Base-by-base conservation (phyloP, 2,113 vertebrate species). In the Dascyllus trimaculatus region DNA sequence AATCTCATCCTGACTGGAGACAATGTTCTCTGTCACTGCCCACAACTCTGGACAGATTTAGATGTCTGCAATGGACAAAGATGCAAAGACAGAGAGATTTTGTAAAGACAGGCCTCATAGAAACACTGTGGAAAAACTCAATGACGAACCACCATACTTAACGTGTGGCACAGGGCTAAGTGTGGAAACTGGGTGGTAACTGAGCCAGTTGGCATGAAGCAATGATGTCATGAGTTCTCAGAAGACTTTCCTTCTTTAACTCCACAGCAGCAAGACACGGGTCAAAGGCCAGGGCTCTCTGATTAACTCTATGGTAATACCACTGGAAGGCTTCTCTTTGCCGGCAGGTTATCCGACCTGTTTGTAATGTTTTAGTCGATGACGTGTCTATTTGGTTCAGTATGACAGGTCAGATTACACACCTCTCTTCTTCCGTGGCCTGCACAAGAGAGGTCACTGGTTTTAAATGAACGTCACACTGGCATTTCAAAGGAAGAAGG, bases 161-260 rank as follows among this genome's bases (percentile, higher is more conserved):
- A 71, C 61, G 62, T 18, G 5, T 18, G 25, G 38, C 11, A 45
- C 26, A 11, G 26, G 1, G 71, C 72, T 54, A 64, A 80, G 51
- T 78, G n/a, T 68, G 64, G 69, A 80, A 19, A 29, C 65, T 3
- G 10, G 69, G 49, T 14, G 21, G 32, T n/a, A 77, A 64, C 69
- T 6, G 49, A 86, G 57, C 38, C 26, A 24, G 17, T 57, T 38
- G 49, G 11, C 17, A n/a, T 29, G 46, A 22, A 56, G 66, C 61
- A 53, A 35, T 78, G 73, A 84, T 54, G 43, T 84, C 66, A 78
- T 46, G 32, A 25, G 24, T 81, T 86, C 89, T 73, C 72, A 75
- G 79, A 90, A 85, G 54, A 57, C 45, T 52, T 66, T 77, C 84
- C 84, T 35, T 75, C 69, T 90, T 80, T 85, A 85, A 84, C 80